Evolutionary conservation across 2,888 invertebrate genomes (phyloP).

Genomic region (Allacma fusca): DNA sequence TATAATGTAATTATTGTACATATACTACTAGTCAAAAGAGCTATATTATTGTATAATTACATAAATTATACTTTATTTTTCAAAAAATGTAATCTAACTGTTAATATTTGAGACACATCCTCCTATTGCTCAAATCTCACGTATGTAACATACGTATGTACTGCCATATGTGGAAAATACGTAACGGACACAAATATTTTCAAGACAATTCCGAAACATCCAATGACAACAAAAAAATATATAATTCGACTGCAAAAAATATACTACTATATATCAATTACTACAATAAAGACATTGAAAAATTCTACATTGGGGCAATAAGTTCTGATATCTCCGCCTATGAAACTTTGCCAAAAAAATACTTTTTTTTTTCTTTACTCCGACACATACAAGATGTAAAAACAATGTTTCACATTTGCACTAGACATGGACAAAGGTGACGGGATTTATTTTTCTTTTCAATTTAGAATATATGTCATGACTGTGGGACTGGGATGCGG

Average conservation of each 20-base stretch:
- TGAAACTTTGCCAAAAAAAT: too few species aligned
- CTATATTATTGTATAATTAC: conserved; percentile 21
- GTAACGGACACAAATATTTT: conserved; percentile 17
- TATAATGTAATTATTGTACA: background rate
- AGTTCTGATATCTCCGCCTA: too few species aligned
- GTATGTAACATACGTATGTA: conserved; percentile 36
- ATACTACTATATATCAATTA: conserved; percentile 9
- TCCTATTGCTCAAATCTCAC: conserved; percentile 28
- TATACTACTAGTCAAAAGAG: background rate
- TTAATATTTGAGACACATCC: conserved; percentile 6
- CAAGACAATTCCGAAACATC: background rate
- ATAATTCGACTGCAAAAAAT: conserved; percentile 11
- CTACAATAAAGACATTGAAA: conserved; percentile 2
- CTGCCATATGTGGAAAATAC: conserved; percentile 35
- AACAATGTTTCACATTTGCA: background rate
- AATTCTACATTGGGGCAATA: conserved; percentile 10
- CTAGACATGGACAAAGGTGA: conserved; percentile 27
- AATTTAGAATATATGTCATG: too few species aligned
- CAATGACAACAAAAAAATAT: background rate
- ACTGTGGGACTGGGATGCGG: too few species aligned
- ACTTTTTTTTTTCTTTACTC: too few species aligned
- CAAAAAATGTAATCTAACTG: conserved; percentile 14
- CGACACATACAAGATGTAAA: too few species aligned
- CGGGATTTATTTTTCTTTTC: background rate
- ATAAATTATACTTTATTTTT: conserved; percentile 14